phyloP scores from a whole-genome alignment of 2,888 invertebrate species.

The Drosophila ezoana region DNA sequence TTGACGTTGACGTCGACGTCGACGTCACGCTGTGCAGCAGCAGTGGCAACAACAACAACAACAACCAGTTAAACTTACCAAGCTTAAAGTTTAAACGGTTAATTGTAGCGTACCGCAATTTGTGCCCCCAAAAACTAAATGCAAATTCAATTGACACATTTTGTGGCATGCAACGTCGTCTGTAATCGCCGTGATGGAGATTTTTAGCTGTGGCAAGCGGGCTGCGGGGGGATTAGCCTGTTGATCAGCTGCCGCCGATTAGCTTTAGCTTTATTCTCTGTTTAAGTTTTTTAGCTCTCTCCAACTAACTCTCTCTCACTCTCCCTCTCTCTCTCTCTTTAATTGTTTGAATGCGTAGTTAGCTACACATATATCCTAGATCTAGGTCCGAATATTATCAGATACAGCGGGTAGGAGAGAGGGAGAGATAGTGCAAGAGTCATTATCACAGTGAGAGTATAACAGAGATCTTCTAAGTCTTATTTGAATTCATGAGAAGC shows the following conservation, averaged over 20 bases:
- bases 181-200: constrained; percentile 1
- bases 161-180: constrained; percentile 48
- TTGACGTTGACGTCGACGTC: constrained; percentile 31
- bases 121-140: constrained; percentile 39
- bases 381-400: too few species aligned
- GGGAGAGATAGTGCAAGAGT: too few species aligned
- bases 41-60: constrained; percentile 16
- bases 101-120: constrained; percentile 51
- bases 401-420: too few species aligned
- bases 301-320: too few species aligned
- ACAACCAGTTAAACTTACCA: constrained; percentile 55
- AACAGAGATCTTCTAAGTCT: background rate
- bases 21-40: constrained; percentile 36
- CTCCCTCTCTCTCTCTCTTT: background rate
- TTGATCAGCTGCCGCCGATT: constrained; percentile 19
- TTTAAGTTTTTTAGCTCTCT: too few species aligned
- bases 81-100: constrained; percentile 67
- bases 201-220: background rate
- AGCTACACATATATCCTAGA: too few species aligned
- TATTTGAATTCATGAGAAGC: background rate
- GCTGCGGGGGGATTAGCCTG: constrained; percentile 12
- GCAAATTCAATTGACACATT: constrained; percentile 79
- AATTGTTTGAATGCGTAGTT: background rate
- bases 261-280: background rate
- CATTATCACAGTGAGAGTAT: too few species aligned